Percentiles rank a stretch among this genome's conserved stretches.
Evolutionary conservation across 2,797 vertebrate species (phyloP).

Genomic region (Lepidocolaptes lacrymiger): DNA sequence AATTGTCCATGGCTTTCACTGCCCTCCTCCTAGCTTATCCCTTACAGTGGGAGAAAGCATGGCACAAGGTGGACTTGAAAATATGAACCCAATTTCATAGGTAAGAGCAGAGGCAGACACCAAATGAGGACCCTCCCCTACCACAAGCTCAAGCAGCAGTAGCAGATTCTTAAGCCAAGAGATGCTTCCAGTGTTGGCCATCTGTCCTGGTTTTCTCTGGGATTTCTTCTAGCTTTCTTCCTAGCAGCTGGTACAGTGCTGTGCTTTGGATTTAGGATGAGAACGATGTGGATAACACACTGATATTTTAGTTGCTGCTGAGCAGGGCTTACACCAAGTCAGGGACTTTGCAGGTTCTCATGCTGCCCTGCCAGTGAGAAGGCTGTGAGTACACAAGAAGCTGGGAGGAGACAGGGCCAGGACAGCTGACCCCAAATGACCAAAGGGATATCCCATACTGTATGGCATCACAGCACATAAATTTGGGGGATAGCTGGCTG

Average conservation of each 20-base stretch:
- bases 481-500: background rate
- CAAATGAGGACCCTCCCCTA: background rate
- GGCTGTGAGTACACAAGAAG: background rate
- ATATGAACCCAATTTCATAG: background rate
- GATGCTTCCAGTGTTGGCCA: background rate
- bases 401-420: background rate
- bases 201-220: background rate
- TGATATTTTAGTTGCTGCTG: background rate
- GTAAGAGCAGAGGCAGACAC: background rate
- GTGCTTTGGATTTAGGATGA: background rate
- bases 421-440: background rate
- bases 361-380: fast-evolving
- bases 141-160: background rate
- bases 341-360: background rate
- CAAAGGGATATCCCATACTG: background rate
- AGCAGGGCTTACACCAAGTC: background rate
- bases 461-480: background rate
- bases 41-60: fast-evolving
- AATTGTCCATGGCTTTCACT: background rate
- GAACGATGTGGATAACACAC: background rate
- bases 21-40: background rate
- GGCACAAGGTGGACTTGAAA: background rate
- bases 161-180: background rate
- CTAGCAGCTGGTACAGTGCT: background rate
- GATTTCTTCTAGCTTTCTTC: background rate